Evolutionary conservation across 2,113 vertebrate species (phyloP).

Genomic region (Conger conger): DNA sequence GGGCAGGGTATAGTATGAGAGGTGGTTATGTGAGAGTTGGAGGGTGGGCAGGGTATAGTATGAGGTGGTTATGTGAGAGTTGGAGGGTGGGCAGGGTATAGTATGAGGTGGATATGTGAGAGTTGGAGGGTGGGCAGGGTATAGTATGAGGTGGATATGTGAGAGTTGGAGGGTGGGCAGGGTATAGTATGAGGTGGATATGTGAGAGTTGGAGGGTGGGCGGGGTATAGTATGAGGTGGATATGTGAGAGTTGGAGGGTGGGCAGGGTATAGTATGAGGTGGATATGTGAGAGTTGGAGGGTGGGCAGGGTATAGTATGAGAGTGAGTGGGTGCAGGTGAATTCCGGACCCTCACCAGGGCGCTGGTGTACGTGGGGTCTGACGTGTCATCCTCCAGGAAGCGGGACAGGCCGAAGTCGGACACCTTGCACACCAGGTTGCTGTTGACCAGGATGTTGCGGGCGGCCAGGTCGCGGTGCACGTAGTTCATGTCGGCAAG

Average conservation of each 20-base stretch:
- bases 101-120: constrained; percentile 30
- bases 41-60: too few relatives aligned
- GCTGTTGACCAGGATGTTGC: constrained; percentile 98
- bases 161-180: constrained; percentile 35
- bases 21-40: too few relatives aligned
- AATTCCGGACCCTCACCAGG: constrained; percentile 72
- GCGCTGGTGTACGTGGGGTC: constrained; percentile 97
- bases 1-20: not conserved
- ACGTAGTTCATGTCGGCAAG: constrained; percentile 98
- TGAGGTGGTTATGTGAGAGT: too few relatives aligned
- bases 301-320: not conserved
- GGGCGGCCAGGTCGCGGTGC: constrained; percentile 91
- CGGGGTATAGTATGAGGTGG: too few relatives aligned
- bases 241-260: not conserved
- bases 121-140: not conserved
- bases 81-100: too few relatives aligned
- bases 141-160: constrained; percentile 39
- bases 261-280: not conserved
- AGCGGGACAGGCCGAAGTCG: constrained; percentile 93
- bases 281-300: constrained; percentile 25
- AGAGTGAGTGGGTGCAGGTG: not conserved
- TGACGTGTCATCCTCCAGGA: constrained; percentile 94
- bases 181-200: not conserved
- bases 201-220: constrained; percentile 28
- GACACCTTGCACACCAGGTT: constrained; percentile 99